Evolutionary conservation across 2,797 vertebrate species (phyloP).

Genomic region (Petrocephalus sullivani): DNA sequence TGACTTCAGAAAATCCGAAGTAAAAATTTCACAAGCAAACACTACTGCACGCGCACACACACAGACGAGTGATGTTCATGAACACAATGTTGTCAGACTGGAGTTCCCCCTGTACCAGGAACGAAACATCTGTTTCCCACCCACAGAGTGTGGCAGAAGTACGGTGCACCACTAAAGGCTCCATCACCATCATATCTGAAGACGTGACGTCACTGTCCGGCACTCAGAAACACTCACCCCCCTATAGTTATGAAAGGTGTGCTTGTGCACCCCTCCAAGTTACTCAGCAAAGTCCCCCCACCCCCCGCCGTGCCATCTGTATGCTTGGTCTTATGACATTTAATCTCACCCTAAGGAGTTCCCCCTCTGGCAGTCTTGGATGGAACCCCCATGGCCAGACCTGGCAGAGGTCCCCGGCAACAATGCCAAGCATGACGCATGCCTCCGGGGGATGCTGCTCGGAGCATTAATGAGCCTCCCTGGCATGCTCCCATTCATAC

Average conservation of each 20-base stretch:
- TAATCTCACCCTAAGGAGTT: background rate
- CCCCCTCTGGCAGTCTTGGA: background rate
- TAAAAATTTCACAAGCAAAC: background rate
- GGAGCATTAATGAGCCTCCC: background rate
- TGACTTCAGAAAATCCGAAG: background rate
- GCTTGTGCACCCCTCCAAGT: background rate
- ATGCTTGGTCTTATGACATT: background rate
- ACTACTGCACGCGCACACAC: background rate
- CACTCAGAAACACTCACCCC: background rate
- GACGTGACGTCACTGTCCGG: background rate
- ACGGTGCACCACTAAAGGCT: background rate
- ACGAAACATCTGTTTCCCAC: background rate
- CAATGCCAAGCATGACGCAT: background rate
- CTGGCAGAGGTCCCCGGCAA: background rate
- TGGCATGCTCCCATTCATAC: background rate
- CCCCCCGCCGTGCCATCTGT: background rate
- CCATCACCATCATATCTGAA: background rate
- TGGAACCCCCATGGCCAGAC: background rate
- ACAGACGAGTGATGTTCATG: background rate
- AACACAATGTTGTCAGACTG: background rate
- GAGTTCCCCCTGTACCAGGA: background rate
- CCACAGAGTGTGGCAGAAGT: background rate
- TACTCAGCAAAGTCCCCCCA: background rate
- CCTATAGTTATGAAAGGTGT: background rate
- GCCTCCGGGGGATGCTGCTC: background rate